Evolutionary conservation across 37 sponge, comb jelly and placozoan species (phyloP).

Genomic region (Lycopodina hypogea): DNA sequence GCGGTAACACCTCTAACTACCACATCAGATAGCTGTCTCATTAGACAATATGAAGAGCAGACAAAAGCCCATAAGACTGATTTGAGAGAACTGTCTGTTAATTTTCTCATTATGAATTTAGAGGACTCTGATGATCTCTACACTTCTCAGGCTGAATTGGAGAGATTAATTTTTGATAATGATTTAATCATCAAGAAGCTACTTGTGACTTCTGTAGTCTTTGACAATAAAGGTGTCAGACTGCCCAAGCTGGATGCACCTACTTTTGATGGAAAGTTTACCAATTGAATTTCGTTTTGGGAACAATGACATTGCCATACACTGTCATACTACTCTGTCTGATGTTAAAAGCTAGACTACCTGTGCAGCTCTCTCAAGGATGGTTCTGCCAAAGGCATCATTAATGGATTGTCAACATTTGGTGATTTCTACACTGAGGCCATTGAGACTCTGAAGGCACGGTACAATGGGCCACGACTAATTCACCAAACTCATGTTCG

Average conservation of each 20-base stretch:
- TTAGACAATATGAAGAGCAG: not conserved
- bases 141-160: too few relatives aligned
- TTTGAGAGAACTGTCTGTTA: not conserved
- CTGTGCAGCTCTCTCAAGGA: constrained; percentile 26
- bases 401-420: constrained; percentile 13
- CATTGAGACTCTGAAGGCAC: constrained; percentile 14
- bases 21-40: not conserved
- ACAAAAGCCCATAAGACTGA: not conserved
- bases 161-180: not conserved
- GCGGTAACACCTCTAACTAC: not conserved
- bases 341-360: constrained; percentile 14
- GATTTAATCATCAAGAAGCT: not conserved
- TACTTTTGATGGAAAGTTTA: constrained; percentile 19
- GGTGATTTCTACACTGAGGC: constrained; percentile 21
- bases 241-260: constrained; percentile 25
- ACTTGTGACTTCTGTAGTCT: not conserved
- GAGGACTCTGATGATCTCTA: too few relatives aligned
- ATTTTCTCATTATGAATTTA: not conserved
- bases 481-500: constrained; percentile 37
- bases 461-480: constrained; percentile 24
- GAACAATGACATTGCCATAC: constrained; percentile 23
- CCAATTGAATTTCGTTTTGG: constrained; percentile 25
- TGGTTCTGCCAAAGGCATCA: constrained; percentile 29
- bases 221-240: constrained; percentile 1
- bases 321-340: constrained; percentile 1